Percentiles rank a stretch among this genome's conserved stretches.
phyloP scores from a whole-genome alignment of 2,113 vertebrate genomes.

The Daboia siamensis region DNA sequence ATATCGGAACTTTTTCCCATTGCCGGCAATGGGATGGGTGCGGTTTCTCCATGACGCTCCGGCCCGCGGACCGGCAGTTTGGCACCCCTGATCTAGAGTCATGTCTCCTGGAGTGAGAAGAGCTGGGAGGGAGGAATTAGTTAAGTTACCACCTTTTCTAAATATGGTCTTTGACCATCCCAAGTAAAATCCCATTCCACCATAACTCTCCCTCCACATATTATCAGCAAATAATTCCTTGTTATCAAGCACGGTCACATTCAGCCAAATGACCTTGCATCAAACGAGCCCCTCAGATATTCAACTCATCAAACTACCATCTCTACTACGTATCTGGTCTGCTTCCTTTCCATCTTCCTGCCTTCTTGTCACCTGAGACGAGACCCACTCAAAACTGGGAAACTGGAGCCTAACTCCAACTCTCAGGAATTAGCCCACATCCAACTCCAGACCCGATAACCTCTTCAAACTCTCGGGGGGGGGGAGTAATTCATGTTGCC shows the following conservation, averaged over 20 bases:
- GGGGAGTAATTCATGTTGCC: not conserved
- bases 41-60: too few species aligned
- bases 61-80: too few species aligned
- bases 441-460: not conserved
- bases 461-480: too few species aligned
- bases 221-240: not conserved
- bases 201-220: not conserved
- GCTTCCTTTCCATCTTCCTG: not conserved
- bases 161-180: not conserved
- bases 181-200: not conserved
- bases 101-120: not conserved
- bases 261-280: not conserved
- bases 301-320: not conserved
- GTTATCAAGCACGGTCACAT: not conserved
- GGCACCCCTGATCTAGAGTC: too few species aligned
- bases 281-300: not conserved
- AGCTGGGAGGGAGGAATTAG: not conserved
- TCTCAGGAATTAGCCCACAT: not conserved
- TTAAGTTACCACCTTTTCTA: not conserved
- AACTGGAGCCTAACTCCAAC: not conserved
- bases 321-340: not conserved
- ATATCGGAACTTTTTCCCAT: too few species aligned
- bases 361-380: not conserved
- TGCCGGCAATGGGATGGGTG: too few species aligned
- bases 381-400: not conserved